Evolutionary conservation across 64 coral and sea anemone genomes (phyloP), one percentile per base, ranked within the genome.

Genomic region (Stichodactyla helianthus): DNA sequence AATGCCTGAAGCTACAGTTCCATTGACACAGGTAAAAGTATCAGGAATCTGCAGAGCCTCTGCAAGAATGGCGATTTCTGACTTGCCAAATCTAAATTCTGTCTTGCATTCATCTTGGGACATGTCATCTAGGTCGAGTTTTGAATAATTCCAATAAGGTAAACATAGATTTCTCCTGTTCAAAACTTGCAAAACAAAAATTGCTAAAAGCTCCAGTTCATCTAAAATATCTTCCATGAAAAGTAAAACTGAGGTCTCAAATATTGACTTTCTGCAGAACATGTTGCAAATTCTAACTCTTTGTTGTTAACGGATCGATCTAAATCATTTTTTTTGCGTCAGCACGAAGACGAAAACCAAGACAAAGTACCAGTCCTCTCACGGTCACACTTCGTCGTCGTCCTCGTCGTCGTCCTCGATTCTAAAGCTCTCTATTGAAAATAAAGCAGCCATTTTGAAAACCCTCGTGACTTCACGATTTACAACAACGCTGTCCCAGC

Each of bases 111-210:
- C 83, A 31, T 79, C 84, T 0, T 77, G 77, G 0, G 64, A 79
- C 13, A 92, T 50, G 35, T 62, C 44, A 53, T 26, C 59, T 16
- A 92, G 13, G 44, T 92, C 85, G 50, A 86, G 61, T 16, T 71
- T 56, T 50, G 67, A 59, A 68, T 92, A 88, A 25, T 53, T 23
- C 90, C 77, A 83, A 53, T 87, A 92, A 8, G 90, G 85, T 83
- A 87, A 44, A 44, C 1, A 88, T 0, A 15, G 85, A 58, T 87
- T 92, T 77, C 78, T 92, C 64, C 58, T 86, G 55, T 62, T 92
- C 59, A 92, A 27, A 10, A 76, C 59, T 59, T 81, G n/a, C n/a
- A n/a, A n/a, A n/a, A n/a, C 85, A 55, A 13, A 82, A 23, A 86
- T 50, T 55, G 86, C 27, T 44, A 86, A 86, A 55, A 92, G 82